Conservation (phyloP, 2,113 vertebrate genomes). For the Podarcis muralis region DNA sequence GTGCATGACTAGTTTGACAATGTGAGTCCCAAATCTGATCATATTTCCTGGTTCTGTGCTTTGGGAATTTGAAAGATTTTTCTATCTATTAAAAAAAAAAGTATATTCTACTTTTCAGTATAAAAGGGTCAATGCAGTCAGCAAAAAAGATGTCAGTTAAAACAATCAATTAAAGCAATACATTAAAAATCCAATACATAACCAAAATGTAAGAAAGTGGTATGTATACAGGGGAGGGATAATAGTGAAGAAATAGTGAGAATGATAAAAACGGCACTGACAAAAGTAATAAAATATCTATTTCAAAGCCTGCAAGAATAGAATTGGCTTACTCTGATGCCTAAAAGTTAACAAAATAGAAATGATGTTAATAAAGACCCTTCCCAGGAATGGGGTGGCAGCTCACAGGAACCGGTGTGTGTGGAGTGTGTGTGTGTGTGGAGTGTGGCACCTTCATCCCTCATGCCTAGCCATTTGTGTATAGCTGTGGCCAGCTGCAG, state of each 20-base stretch:
- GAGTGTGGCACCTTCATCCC: too few species aligned
- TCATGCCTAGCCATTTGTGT: too few species aligned
- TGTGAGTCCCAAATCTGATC: too few species aligned
- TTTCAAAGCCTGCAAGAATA: background rate
- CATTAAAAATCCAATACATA: background rate
- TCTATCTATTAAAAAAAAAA: background rate
- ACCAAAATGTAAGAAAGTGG: background rate
- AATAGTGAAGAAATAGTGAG: too few species aligned
- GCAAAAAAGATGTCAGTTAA: background rate
- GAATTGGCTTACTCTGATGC: background rate
- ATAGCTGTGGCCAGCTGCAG: too few species aligned
- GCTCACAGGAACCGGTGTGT: too few species aligned
- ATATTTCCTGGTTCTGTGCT: background rate
- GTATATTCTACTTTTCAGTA: background rate
- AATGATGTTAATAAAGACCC: background rate
- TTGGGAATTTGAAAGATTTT: background rate
- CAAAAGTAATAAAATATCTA: background rate
- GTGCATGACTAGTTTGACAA: constrained; percentile 3
- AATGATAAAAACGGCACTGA: too few species aligned
- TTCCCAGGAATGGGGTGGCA: too few species aligned
- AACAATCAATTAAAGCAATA: constrained; percentile 14
- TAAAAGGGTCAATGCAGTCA: background rate
- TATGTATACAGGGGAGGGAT: too few species aligned
- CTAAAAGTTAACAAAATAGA: background rate
- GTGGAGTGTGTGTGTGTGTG: too few species aligned